Percentiles rank a stretch among this genome's conserved stretches.
phyloP scores from a whole-genome alignment of 2,888 invertebrate genomes.

The Yponomeuta cagnagella region DNA sequence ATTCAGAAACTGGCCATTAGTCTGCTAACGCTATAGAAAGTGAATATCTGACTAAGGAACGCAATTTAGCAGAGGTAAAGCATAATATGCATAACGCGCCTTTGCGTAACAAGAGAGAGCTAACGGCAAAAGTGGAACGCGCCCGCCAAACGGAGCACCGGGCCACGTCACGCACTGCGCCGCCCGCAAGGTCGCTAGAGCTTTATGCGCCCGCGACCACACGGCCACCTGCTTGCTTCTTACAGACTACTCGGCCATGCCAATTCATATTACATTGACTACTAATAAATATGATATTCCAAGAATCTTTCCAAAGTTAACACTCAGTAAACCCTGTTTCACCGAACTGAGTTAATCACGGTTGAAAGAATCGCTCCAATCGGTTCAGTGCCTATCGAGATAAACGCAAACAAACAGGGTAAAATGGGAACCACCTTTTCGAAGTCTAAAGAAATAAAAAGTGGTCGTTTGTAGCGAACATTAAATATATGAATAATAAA shows the following conservation, averaged over 20 bases:
- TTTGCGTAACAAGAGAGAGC: constrained; percentile 75
- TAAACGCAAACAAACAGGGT: neutral
- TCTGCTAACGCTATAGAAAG: constrained; percentile 41
- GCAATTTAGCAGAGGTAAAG: constrained; percentile 53
- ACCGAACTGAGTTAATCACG: neutral
- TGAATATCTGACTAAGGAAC: constrained; percentile 49
- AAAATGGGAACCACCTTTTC: neutral
- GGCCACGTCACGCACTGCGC: constrained; percentile 33
- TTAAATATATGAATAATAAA: neutral
- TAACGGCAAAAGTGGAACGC: constrained; percentile 62
- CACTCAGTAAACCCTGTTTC: no score
- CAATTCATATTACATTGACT: no score
- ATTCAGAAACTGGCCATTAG: neutral
- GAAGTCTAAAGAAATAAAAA: neutral
- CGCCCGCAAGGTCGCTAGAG: constrained; percentile 52
- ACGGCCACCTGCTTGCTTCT: neutral
- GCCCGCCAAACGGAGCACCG: constrained; percentile 61
- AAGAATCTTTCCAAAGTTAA: no score
- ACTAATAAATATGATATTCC: no score
- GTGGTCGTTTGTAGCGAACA: constrained; percentile 4
- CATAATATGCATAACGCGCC: constrained; percentile 72
- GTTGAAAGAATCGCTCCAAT: neutral
- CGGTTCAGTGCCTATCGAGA: neutral
- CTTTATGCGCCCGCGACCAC: constrained; percentile 17
- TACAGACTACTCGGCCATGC: neutral